Base-by-base conservation (phyloP, 2,888 invertebrate genomes). In the Hyposoter dolosus region DNA sequence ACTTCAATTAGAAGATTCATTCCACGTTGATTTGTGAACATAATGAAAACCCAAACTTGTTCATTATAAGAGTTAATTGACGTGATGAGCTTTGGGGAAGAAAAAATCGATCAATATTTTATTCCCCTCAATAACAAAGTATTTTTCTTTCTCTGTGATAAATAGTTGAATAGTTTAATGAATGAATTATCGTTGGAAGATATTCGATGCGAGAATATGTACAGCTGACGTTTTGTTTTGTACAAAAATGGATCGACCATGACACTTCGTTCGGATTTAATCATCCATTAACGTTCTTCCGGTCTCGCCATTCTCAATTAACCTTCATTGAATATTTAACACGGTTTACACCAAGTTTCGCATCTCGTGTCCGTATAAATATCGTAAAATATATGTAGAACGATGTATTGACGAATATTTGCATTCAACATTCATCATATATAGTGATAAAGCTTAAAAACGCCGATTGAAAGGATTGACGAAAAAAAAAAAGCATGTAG, bases 241-340 rank as follows among this genome's bases (percentile, higher is more conserved):
- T n/a, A 5, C 3, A 15, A 6, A 32, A n/a, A n/a, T 43, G n/a
- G 40, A 66, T 68, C 40, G 43, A 68, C 10, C 10, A 10, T 23
- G 17, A 15, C 12, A 12, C 12, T 23, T 28, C 6, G 45, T 66
- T 68, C 0, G 19, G 23, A 68, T 68, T 23, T 23, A 7, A 45
- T 40, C 23, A 35, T 68, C 68, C 19, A 43, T 68, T 45, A 45
- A 68, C 28, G 10, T 17, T 15, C n/a, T 17, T 47, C 45, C 32
- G 19, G 10, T 56, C 56, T 43, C 74, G 40, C 4, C 43, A 19
- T 56, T 60, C 56, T 40, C 74, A 43, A n/a, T 74, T 56, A 19
- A 60, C 60, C 40, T 50, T 28, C 65, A 79, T 75, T 40, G 63
- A 85, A 82, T 79, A 85, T 82, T 75, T 65, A 85, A 75, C 69